Evolutionary conservation across 1,140 invertebrate species (phyloP), one percentile per base, ranked within the genome.

Genomic region (Gerris buenoi): DNA sequence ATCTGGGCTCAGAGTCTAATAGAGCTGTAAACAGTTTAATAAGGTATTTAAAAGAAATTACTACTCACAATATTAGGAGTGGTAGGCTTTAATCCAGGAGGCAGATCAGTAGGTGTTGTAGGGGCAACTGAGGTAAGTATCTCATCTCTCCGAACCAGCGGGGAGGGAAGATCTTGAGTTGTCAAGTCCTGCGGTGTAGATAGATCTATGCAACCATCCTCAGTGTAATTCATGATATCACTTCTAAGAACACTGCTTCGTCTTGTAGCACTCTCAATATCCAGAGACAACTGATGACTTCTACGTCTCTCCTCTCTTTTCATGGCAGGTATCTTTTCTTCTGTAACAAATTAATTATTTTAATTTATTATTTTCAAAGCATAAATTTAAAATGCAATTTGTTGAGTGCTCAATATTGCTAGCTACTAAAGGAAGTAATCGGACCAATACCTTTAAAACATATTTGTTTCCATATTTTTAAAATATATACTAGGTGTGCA

Each of bases 41-140:
- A n/a, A n/a, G n/a, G n/a, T n/a, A n/a, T n/a, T n/a, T n/a, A n/a
- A n/a, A n/a, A n/a, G n/a, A n/a, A n/a, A n/a, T n/a, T n/a, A n/a
- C n/a, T 60, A 60, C 58, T 25, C 5, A 60, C 58, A 15, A 60
- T 15, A 22, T 60, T 15, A 60, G 58, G 23, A 13, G 23, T 22
- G 22, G 3, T 15, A 60, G 58, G 58, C 23, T 25, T 60, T 14
- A 60, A 22, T 5, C 58, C 5, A 14, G 22, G 5, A 60, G 58
- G 15, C 22, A 60, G 23, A 60, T 69, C 68, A 22, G 66, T 63
- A n/a, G 68, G 68, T 27, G 68, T 69, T 13, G 68, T 66, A 46
- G 62, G 68, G 1, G 68, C 68, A 2, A 65, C 57, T 1, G 68
- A 69, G 3, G 65, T 64, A 1, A 69, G 25, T 28, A 69, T 64